These are phyloP conservation scores for Aselliscus stoliczkanus DNA, from an alignment of 2,797 vertebrate species.

Conservation along the genomic window DNA sequence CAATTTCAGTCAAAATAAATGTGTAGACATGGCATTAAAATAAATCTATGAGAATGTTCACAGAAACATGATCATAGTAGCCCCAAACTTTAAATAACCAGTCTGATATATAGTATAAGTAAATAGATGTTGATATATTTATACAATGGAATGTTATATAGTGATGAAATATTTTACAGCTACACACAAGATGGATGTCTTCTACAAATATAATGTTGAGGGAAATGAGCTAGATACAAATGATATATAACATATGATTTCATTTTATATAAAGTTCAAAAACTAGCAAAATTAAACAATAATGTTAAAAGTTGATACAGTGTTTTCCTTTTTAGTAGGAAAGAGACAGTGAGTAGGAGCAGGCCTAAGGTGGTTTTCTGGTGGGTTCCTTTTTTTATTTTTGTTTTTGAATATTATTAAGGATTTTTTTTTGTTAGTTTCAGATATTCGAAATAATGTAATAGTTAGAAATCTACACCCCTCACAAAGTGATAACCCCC, in stretches of 20 bases:
- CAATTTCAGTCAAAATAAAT: neutral
- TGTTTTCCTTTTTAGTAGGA: neutral
- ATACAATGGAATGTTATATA: neutral
- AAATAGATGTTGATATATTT: neutral
- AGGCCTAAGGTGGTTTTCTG: neutral
- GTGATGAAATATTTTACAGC: neutral
- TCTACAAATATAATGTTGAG: neutral
- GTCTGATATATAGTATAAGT: neutral
- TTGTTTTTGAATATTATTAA: too few species aligned
- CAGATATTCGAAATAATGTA: too few species aligned
- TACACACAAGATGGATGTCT: neutral
- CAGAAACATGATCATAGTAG: neutral
- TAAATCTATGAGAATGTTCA: neutral
- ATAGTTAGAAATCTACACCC: too few species aligned
- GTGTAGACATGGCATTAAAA: neutral
- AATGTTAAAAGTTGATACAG: neutral
- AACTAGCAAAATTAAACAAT: neutral
- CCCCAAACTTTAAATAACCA: neutral
- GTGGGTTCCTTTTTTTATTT: too few species aligned
- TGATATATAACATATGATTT: neutral
- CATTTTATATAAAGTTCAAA: neutral
- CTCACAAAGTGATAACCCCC: too few species aligned
- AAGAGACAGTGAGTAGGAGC: neutral
- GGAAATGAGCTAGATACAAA: neutral
- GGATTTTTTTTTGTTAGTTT: too few species aligned